phyloP scores from a whole-genome alignment of 1,140 invertebrate species.

The Ylistrum balloti region DNA sequence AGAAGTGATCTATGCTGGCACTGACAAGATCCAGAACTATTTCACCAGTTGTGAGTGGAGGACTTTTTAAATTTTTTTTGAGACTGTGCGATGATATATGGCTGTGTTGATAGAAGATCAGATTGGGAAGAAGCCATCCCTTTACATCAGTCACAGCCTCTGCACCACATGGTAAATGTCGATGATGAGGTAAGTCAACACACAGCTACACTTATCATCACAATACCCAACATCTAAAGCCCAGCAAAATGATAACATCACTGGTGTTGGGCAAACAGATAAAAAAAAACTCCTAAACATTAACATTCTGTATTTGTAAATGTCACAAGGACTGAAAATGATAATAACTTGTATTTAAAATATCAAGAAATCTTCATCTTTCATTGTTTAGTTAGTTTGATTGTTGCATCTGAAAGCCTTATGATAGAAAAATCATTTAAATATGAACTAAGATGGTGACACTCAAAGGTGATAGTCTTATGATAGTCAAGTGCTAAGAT shows the following conservation, averaged over 20 bases:
- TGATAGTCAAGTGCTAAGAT: too few species aligned
- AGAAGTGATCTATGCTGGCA: background rate
- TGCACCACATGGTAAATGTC: background rate
- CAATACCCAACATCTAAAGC: background rate
- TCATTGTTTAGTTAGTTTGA: too few species aligned
- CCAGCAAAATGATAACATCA: constrained; percentile 5
- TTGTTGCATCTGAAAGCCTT: too few species aligned
- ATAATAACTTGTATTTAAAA: too few species aligned
- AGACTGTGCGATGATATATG: constrained; percentile 3
- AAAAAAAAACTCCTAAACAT: background rate
- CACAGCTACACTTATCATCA: background rate
- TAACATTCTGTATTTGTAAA: background rate
- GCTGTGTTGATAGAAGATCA: background rate
- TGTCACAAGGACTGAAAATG: too few species aligned
- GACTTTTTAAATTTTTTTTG: constrained; percentile 8
- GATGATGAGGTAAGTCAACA: constrained; percentile 26
- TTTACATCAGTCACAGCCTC: constrained; percentile 9
- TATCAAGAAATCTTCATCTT: too few species aligned
- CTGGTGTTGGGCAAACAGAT: background rate
- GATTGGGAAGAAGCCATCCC: background rate
- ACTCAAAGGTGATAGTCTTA: too few species aligned
- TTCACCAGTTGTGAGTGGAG: background rate
- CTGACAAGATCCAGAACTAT: background rate
- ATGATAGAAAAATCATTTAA: too few species aligned
- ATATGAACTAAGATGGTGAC: too few species aligned